Evolutionary conservation across 2,113 vertebrate species (phyloP), one percentile per base, ranked within the genome.

Genomic region (Balaenoptera acutorostrata): DNA sequence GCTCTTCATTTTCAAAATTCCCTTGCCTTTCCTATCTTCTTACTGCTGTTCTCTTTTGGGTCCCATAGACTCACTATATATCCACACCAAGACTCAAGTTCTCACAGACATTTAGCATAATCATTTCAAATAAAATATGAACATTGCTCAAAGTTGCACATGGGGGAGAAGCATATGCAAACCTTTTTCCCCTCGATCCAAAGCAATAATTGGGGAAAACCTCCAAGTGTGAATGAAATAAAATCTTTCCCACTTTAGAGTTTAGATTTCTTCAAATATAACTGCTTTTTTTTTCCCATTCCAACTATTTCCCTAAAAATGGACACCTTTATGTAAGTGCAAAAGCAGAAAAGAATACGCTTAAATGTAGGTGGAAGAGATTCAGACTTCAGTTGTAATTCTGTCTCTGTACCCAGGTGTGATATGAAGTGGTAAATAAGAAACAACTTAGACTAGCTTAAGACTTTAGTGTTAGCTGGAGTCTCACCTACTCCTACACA

Each of bases 401-500:
- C 96, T 33, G 17, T 92, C 75, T 99, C 96, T 97, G 91, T 0
- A 0, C 89, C 3, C 98, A 98, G 98, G 98, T 98, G 98, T 98
- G 96, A 97, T 97, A 96, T 94, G 90, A 87, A 98, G 97, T 94
- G 96, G 93, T 98, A 97, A 98, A 98, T 97, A 98, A 98, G 96
- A 92, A 92, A 98, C 96, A 97, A 96, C 88, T 94, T 96, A 94
- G 94, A 97, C 77, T 96, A 90, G 97, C 95, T 93, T 95, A 98
- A 98, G 98, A 98, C 97, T 95, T 98, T 92, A 98, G 93, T 96
- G 89, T 98, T 98, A 98, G 98, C 87, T n/a, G 90, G 98, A 98
- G 96, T 97, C 98, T 98, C 97, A 98, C 98, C 98, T 98, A 97
- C 98, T 97, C 97, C 69, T 97, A 96, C 95, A 97, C 98, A 97